Percentiles rank a stretch among this genome's conserved stretches.
Conservation (phyloP, 2,888 invertebrate genomes). For the Embidobia sp. region DNA sequence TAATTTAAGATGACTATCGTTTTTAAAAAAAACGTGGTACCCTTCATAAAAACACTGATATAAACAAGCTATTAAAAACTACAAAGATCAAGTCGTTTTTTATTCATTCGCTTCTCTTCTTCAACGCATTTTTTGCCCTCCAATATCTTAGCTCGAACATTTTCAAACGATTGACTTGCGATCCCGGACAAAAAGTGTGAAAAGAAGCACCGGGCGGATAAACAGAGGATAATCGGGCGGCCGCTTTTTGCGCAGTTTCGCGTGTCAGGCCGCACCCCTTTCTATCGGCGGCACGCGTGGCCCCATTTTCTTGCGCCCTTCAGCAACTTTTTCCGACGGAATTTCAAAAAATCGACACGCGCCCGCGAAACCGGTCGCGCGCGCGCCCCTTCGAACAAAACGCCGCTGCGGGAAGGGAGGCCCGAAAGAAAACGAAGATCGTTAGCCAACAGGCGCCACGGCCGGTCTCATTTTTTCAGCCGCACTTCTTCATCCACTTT, state of each 20-base stretch:
- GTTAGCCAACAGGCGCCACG: slow-evolving; percentile 65
- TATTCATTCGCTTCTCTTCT: not conserved
- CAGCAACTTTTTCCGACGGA: slow-evolving; percentile 52
- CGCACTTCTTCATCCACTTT: slow-evolving; percentile 19
- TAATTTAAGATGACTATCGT: too few relatives aligned
- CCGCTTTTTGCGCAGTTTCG: slow-evolving; percentile 53
- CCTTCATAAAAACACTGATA: too few relatives aligned
- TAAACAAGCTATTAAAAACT: too few relatives aligned
- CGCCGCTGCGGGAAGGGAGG: slow-evolving; percentile 18
- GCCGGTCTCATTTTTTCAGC: slow-evolving; percentile 47
- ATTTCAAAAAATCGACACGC: slow-evolving; percentile 63
- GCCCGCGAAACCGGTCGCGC: slow-evolving; percentile 52
- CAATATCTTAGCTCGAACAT: too few relatives aligned
- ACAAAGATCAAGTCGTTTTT: too few relatives aligned
- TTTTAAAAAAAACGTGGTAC: too few relatives aligned
- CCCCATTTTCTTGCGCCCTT: slow-evolving; percentile 57
- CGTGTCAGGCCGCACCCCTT: slow-evolving; percentile 66
- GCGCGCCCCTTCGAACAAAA: slow-evolving; percentile 51
- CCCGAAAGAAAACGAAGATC: slow-evolving; percentile 61
- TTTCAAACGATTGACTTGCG: slow-evolving; percentile 17
- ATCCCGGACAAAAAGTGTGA: slow-evolving; percentile 21
- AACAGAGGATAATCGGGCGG: slow-evolving; percentile 8
- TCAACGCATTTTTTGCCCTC: too few relatives aligned
- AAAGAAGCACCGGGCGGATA: slow-evolving; percentile 28
- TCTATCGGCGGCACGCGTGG: slow-evolving; percentile 63